Conservation (phyloP, 2,113 vertebrate genomes). For the Corvus moneduloides region DNA sequence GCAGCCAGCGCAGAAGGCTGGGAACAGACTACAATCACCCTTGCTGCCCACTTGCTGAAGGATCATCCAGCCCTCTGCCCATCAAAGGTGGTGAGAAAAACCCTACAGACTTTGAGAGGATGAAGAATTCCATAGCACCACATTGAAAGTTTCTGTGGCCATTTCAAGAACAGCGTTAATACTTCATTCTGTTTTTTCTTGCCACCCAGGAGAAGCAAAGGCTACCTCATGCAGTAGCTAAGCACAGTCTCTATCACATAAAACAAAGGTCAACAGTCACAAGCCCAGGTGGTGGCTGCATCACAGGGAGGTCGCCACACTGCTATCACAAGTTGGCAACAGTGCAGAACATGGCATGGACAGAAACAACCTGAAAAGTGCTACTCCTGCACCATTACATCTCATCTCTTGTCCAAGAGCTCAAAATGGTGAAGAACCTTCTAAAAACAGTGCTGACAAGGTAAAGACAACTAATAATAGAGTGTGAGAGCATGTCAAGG, state of each 20-base stretch:
- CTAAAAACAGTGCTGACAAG: background rate
- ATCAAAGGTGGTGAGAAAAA: background rate
- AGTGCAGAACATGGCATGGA: background rate
- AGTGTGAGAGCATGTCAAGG: background rate
- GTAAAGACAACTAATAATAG: background rate
- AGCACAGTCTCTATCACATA: background rate
- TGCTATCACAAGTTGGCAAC: accelerated
- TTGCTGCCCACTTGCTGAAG: background rate
- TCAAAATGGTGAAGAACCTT: background rate
- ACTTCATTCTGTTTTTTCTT: background rate
- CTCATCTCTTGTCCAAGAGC: background rate
- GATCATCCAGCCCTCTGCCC: background rate
- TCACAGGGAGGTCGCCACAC: accelerated
- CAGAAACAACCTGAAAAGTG: background rate
- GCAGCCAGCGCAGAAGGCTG: accelerated
- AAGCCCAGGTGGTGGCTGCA: background rate
- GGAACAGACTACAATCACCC: background rate
- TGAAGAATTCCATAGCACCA: background rate
- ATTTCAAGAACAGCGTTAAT: background rate
- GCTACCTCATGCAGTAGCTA: background rate
- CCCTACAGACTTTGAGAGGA: background rate
- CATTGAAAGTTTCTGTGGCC: background rate
- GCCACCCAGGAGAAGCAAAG: background rate
- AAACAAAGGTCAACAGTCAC: background rate
- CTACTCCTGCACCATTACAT: background rate